Evolutionary conservation across 2,113 vertebrate genomes (phyloP).

Genomic region (Motacilla alba): DNA sequence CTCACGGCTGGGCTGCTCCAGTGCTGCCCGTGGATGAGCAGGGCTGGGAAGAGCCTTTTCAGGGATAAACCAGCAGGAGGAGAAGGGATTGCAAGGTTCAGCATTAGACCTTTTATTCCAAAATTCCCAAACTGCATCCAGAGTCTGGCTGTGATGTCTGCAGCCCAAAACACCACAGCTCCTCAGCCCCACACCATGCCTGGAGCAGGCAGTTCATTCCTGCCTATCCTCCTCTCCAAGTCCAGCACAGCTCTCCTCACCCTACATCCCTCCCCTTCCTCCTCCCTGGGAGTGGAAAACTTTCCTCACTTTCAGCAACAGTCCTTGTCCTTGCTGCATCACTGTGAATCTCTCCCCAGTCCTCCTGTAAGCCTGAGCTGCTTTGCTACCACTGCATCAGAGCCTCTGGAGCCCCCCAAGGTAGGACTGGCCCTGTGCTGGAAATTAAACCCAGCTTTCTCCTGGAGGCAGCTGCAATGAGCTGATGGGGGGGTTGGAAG

Average conservation of each 20-base stretch:
- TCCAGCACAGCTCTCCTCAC: not conserved
- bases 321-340: rapidly evolving
- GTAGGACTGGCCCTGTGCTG: not conserved
- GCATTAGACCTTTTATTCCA: not conserved
- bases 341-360: not conserved
- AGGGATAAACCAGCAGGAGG: not conserved
- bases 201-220: not conserved
- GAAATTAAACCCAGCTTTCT: not conserved
- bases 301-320: not conserved
- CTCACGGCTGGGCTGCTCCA: rapidly evolving
- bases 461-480: not conserved
- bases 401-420: not conserved
- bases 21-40: not conserved
- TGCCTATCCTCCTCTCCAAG: not conserved
- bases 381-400: rapidly evolving
- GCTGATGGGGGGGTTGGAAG: not conserved
- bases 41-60: not conserved
- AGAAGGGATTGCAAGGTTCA: not conserved
- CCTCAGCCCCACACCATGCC: rapidly evolving
- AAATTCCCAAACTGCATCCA: not conserved
- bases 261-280: not conserved
- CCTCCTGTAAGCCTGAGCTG: not conserved
- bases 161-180: not conserved
- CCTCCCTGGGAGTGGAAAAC: not conserved
- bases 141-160: rapidly evolving